Evolutionary conservation across 2,888 invertebrate species (phyloP).

Genomic region (Xestia rhomboidea): DNA sequence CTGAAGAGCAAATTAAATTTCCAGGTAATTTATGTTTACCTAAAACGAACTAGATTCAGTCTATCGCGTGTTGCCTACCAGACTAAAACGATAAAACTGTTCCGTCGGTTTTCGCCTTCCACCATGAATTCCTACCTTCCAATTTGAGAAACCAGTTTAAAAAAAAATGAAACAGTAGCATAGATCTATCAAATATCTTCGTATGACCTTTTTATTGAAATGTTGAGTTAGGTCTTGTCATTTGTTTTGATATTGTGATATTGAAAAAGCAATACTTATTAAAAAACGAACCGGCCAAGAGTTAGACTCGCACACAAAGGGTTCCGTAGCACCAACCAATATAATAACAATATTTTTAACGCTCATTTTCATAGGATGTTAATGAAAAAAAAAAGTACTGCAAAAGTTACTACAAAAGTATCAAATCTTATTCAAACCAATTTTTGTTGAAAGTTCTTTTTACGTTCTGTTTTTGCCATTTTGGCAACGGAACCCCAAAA

Average conservation of each 20-base stretch:
- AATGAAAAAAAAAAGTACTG: neutral
- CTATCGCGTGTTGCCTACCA: constrained; percentile 19
- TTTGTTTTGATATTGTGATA: no score
- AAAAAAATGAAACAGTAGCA: constrained; percentile 1
- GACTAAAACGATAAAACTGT: constrained; percentile 32
- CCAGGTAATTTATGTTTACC: constrained; percentile 10
- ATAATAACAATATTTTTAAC: neutral
- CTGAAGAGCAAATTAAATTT: constrained; percentile 7
- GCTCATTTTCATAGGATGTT: neutral
- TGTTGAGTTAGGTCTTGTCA: neutral
- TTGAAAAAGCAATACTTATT: no score
- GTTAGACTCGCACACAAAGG: neutral
- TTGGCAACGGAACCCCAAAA: neutral
- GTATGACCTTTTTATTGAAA: neutral
- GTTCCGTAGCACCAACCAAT: neutral
- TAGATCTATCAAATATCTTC: neutral
- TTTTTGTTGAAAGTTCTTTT: no score
- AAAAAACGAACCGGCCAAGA: neutral
- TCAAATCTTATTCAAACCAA: no score
- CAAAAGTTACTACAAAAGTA: no score
- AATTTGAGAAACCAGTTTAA: constrained; percentile 26
- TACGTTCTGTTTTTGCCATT: neutral
- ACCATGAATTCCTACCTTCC: neutral
- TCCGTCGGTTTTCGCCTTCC: constrained; percentile 15
- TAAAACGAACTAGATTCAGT: constrained; percentile 5